A percentile compares a stretch with the other conserved stretches of the same genome.
These are phyloP conservation scores for Crepidodera aurea DNA, from an alignment of 2,888 invertebrate species.

Conservation along the genomic window DNA sequence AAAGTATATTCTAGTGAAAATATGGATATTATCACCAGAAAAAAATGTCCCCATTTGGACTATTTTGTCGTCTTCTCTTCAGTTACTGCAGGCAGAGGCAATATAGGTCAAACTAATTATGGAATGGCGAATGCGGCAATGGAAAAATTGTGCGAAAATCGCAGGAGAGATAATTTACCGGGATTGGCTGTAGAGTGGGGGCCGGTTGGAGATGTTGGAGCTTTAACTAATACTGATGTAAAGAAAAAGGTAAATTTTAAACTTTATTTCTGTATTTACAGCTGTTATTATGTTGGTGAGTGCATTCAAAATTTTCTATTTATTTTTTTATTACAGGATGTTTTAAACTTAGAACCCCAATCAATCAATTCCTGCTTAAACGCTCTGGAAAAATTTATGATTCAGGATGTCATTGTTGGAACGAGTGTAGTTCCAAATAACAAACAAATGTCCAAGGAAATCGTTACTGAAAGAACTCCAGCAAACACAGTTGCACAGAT, in stretches of 20 bases:
- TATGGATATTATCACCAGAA: slow-evolving; percentile 65
- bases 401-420: slow-evolving; percentile 32
- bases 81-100: slow-evolving; percentile 42
- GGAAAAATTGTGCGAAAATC: slow-evolving; percentile 45
- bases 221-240: not conserved
- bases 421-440: slow-evolving; percentile 31
- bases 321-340: too few relatives aligned
- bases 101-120: slow-evolving; percentile 46
- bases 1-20: slow-evolving; percentile 68
- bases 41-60: slow-evolving; percentile 55
- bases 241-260: too few relatives aligned
- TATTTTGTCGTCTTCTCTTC: slow-evolving; percentile 48
- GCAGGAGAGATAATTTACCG: slow-evolving; percentile 42
- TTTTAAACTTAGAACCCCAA: slow-evolving; percentile 55
- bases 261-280: too few relatives aligned
- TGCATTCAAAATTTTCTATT: too few relatives aligned
- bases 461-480: slow-evolving; percentile 54
- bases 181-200: slow-evolving; percentile 48
- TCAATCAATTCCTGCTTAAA: slow-evolving; percentile 32
- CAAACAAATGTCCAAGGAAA: not conserved
- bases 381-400: slow-evolving; percentile 35
- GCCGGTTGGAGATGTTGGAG: slow-evolving; percentile 42
- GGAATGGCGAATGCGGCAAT: slow-evolving; percentile 45
- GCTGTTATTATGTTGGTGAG: too few relatives aligned
- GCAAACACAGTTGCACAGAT: slow-evolving; percentile 34